phyloP scores from a whole-genome alignment of 2,113 vertebrate genomes.

The Chascanopsetta lugubris region DNA sequence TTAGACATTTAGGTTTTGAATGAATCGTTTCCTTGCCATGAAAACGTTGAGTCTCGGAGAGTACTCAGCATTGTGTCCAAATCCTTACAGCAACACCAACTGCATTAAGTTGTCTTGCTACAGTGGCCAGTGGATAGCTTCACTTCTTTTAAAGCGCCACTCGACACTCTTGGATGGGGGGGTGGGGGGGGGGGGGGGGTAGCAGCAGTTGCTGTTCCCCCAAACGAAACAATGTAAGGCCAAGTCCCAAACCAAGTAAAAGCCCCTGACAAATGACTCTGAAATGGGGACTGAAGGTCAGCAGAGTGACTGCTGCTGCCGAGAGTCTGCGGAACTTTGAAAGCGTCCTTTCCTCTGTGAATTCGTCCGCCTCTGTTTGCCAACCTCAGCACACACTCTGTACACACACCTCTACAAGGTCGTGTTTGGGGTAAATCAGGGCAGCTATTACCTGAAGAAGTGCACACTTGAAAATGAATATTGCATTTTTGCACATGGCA shows the following conservation, averaged over 20 bases:
- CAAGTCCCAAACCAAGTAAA: slow-evolving; percentile 46
- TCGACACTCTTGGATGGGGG: slow-evolving; percentile 54
- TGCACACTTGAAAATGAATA: background rate
- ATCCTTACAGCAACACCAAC: slow-evolving; percentile 56
- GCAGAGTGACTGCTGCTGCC: slow-evolving; percentile 27
- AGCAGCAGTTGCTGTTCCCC: slow-evolving; percentile 47
- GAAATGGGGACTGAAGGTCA: slow-evolving; percentile 58
- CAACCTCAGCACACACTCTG: background rate
- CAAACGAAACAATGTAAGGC: slow-evolving; percentile 55
- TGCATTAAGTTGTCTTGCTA: slow-evolving; percentile 37
- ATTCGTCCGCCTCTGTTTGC: background rate
- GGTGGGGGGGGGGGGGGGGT: slow-evolving; percentile 29
- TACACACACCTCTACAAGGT: slow-evolving; percentile 14
- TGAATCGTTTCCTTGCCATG: slow-evolving; percentile 7
- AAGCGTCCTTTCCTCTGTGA: slow-evolving; percentile 13
- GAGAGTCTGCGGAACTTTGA: slow-evolving; percentile 12
- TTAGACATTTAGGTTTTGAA: slow-evolving; percentile 12
- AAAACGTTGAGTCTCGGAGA: slow-evolving; percentile 11
- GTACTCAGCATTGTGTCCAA: slow-evolving; percentile 59
- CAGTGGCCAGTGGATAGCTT: slow-evolving; percentile 52
- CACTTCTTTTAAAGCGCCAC: slow-evolving; percentile 54
- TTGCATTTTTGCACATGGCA: background rate
- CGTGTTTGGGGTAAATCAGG: background rate
- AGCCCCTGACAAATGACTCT: slow-evolving; percentile 68
- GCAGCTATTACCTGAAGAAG: background rate